Conservation (phyloP, 2,888 invertebrate species). For the Ypsolopha sequella region DNA sequence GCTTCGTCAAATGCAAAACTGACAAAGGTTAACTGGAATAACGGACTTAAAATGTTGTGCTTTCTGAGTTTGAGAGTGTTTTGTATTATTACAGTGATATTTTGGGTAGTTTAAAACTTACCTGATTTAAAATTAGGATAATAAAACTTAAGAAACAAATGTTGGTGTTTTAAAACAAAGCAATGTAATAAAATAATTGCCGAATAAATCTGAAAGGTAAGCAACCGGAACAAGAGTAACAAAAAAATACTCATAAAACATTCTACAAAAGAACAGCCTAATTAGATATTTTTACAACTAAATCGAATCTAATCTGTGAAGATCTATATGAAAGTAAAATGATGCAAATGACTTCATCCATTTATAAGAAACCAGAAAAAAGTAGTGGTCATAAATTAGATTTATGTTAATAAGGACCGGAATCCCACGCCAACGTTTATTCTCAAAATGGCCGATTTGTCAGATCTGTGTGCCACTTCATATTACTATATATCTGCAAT, state of each 20-base stretch:
- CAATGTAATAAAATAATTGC: no score
- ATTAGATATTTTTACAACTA: slow-evolving; percentile 6
- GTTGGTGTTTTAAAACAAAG: no score
- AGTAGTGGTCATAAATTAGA: slow-evolving; percentile 38
- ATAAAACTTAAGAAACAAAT: no score
- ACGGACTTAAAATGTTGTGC: not conserved
- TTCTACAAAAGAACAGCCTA: slow-evolving; percentile 5
- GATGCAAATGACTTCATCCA: slow-evolving; percentile 28
- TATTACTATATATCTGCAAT: no score
- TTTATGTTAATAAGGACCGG: slow-evolving; percentile 42
- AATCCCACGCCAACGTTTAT: slow-evolving; percentile 34
- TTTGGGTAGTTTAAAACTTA: no score
- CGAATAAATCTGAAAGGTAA: not conserved
- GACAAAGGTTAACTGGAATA: slow-evolving; percentile 3
- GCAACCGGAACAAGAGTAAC: not conserved
- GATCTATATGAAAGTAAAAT: slow-evolving; percentile 10
- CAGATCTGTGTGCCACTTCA: not conserved
- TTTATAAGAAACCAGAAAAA: slow-evolving; percentile 6
- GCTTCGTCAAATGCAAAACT: not conserved
- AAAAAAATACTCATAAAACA: slow-evolving; percentile 2
- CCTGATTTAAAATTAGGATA: no score
- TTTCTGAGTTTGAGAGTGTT: not conserved
- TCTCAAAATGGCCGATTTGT: not conserved
- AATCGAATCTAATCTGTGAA: slow-evolving; percentile 1
- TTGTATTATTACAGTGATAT: no score